A percentile compares a stretch with the other conserved stretches of the same genome.
These are phyloP conservation scores for Cirrhinus mrigala DNA, from an alignment of 2,797 vertebrate species.

Conservation along the genomic window DNA sequence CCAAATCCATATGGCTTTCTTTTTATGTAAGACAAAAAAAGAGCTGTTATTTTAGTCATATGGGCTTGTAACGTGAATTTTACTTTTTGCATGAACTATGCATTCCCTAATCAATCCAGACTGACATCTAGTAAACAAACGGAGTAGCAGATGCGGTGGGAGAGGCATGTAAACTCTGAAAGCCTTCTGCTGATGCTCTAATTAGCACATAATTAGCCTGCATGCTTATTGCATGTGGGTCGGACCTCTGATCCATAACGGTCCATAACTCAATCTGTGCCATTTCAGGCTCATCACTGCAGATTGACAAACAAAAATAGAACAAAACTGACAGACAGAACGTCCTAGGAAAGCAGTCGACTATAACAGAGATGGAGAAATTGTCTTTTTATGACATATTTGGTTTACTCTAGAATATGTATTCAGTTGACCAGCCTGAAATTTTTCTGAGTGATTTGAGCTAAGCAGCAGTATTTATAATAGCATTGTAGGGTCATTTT, in stretches of 20 bases:
- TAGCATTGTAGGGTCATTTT: not conserved
- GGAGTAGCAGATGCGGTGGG: slow-evolving; percentile 15
- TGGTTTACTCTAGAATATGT: not conserved
- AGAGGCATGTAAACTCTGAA: slow-evolving; percentile 20
- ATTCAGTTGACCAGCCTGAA: not conserved
- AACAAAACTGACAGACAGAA: not conserved
- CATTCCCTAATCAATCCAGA: not conserved
- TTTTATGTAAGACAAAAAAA: not conserved
- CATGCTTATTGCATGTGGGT: slow-evolving; percentile 32
- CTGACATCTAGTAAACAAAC: not conserved
- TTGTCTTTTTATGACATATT: not conserved
- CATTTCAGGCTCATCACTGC: slow-evolving; percentile 19
- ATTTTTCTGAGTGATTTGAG: not conserved
- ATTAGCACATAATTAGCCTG: slow-evolving; percentile 52
- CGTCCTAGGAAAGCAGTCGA: not conserved
- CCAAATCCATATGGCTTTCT: not conserved
- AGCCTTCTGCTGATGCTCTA: slow-evolving; percentile 46
- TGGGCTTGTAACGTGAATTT: not conserved
- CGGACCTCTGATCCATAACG: slow-evolving; percentile 47
- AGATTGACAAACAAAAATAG: not conserved
- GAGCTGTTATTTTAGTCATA: not conserved
- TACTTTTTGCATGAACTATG: not conserved
- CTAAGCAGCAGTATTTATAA: not conserved
- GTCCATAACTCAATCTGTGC: slow-evolving; percentile 32
- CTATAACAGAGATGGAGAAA: not conserved